Evolutionary conservation across 2,113 vertebrate genomes (phyloP).

Genomic region (Azemiops feae): DNA sequence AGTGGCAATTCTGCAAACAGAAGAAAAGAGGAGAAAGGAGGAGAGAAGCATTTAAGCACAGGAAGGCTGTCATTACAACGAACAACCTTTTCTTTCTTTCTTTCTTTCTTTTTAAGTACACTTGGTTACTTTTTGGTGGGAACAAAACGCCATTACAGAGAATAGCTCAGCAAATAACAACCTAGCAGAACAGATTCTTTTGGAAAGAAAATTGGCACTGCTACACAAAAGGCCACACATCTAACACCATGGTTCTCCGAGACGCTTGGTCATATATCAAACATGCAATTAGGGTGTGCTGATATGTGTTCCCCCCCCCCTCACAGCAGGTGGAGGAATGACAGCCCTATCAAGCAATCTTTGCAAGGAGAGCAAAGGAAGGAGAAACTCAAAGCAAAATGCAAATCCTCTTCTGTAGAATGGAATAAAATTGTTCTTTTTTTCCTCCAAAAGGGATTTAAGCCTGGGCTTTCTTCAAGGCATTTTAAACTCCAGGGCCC

Average conservation of each 20-base stretch:
- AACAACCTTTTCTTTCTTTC: conserved; percentile 12
- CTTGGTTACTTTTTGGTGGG: neutral
- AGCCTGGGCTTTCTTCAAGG: neutral
- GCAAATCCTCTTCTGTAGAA: conserved; percentile 15
- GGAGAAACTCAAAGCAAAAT: conserved; percentile 12
- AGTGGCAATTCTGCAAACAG: conserved; percentile 78
- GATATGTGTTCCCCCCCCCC: conserved; percentile 50
- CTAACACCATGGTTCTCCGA: neutral
- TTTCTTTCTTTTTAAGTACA: neutral
- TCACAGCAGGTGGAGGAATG: conserved; percentile 47
- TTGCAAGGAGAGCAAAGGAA: conserved; percentile 14
- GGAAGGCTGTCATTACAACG: neutral
- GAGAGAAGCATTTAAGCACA: neutral
- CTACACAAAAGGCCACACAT: conserved; percentile 24
- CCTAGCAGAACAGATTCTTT: conserved; percentile 39
- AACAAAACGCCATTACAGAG: conserved; percentile 19
- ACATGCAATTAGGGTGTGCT: conserved; percentile 51
- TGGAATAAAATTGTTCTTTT: neutral
- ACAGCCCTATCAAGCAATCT: conserved; percentile 28
- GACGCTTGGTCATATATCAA: conserved; percentile 31
- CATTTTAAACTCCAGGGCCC: conserved; percentile 22
- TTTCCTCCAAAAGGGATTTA: neutral
- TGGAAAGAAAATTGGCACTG: conserved; percentile 24
- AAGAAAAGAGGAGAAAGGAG: conserved; percentile 5
- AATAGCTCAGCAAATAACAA: conserved; percentile 38